Percentiles rank a stretch among this genome's conserved stretches.
Conservation (phyloP, 2,888 invertebrate genomes). For the Notocelia uddmanniana region DNA sequence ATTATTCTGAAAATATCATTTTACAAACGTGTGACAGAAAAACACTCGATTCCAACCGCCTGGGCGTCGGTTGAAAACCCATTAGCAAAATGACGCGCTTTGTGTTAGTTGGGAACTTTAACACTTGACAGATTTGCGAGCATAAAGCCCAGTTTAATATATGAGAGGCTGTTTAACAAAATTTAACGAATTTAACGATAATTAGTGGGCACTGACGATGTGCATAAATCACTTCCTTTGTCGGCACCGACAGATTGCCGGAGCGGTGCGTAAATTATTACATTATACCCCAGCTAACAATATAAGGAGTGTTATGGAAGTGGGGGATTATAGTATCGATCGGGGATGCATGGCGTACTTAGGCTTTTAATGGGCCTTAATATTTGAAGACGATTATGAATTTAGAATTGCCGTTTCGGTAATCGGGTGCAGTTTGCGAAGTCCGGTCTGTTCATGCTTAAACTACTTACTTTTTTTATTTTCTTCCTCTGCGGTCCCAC, state of each 20-base stretch:
- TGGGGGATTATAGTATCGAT: slow-evolving; percentile 30
- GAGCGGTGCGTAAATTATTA: slow-evolving; percentile 43
- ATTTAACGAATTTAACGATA: slow-evolving; percentile 50
- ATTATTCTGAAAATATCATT: too few species aligned
- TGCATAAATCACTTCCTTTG: slow-evolving; percentile 51
- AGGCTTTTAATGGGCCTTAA: slow-evolving; percentile 9
- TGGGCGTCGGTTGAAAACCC: slow-evolving; percentile 8
- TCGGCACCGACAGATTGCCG: slow-evolving; percentile 48
- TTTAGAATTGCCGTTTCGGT: neutral
- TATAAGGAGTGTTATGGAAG: slow-evolving; percentile 36
- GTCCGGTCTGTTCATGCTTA: too few species aligned
- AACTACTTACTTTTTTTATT: too few species aligned
- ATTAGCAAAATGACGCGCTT: slow-evolving; percentile 6
- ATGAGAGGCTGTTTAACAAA: slow-evolving; percentile 45
- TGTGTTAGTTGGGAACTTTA: slow-evolving; percentile 32
- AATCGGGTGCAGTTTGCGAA: too few species aligned
- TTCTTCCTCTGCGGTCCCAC: too few species aligned
- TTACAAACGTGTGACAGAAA: neutral
- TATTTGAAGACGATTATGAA: neutral
- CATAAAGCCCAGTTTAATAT: slow-evolving; percentile 43
- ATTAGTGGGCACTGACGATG: slow-evolving; percentile 49
- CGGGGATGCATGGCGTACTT: slow-evolving; percentile 20
- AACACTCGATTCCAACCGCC: neutral
- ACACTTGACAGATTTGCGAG: slow-evolving; percentile 36
- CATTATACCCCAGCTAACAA: slow-evolving; percentile 43